Evolutionary conservation across 2,888 invertebrate genomes (phyloP).

Genomic region (Dendrolimus pini): DNA sequence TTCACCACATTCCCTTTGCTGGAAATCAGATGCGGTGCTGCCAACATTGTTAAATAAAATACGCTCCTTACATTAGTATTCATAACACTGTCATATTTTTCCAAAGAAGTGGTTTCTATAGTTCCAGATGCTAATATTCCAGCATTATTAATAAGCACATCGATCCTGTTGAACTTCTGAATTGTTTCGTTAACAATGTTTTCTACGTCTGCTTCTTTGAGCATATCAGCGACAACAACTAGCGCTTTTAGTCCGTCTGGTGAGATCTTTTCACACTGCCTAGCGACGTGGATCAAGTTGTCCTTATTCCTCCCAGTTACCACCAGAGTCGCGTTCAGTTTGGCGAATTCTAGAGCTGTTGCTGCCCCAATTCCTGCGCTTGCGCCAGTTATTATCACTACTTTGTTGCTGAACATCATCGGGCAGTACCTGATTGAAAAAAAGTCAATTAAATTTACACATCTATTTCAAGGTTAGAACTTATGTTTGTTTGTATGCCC

Average conservation of each 20-base stretch:
- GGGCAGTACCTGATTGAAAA: slow-evolving; percentile 11
- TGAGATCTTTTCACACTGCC: slow-evolving; percentile 57
- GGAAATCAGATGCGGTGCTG: slow-evolving; percentile 85
- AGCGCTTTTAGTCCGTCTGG: slow-evolving; percentile 50
- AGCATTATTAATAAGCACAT: slow-evolving; percentile 89
- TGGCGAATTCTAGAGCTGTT: slow-evolving; percentile 79
- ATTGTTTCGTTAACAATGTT: slow-evolving; percentile 80
- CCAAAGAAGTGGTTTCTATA: slow-evolving; percentile 85
- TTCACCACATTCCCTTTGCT: slow-evolving; percentile 90
- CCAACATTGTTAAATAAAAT: slow-evolving; percentile 85
- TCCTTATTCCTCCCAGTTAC: slow-evolving; percentile 80
- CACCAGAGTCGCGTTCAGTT: slow-evolving; percentile 75
- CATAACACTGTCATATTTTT: slow-evolving; percentile 89
- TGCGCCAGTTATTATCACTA: slow-evolving; percentile 78
- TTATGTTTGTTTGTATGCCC: too few relatives aligned
- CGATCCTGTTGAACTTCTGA: slow-evolving; percentile 79
- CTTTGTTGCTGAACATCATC: slow-evolving; percentile 65
- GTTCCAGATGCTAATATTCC: slow-evolving; percentile 84
- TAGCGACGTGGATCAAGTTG: slow-evolving; percentile 77
- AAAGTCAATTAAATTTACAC: slow-evolving; percentile 1
- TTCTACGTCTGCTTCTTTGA: slow-evolving; percentile 79
- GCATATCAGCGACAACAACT: slow-evolving; percentile 76
- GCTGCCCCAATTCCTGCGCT: slow-evolving; percentile 83
- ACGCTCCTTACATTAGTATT: slow-evolving; percentile 86
- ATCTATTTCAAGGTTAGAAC: not conserved